Percentiles rank a stretch among this genome's conserved stretches.
Evolutionary conservation across 2,888 invertebrate species (phyloP).

Genomic region (Aradus depressus): DNA sequence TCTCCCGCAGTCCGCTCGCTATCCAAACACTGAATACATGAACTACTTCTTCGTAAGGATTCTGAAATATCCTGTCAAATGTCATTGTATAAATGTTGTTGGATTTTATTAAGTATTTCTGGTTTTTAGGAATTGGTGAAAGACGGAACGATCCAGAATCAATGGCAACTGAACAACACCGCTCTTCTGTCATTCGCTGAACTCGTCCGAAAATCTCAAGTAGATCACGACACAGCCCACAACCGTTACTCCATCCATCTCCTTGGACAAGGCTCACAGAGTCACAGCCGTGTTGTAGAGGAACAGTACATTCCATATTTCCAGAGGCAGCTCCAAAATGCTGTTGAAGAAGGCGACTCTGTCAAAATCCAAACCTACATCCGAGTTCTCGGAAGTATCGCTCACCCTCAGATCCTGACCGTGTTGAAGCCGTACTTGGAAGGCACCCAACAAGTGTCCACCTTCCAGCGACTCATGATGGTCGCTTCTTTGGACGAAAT

Average conservation of each 20-base stretch:
- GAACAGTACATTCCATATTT: slow-evolving; percentile 49
- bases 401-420: slow-evolving; percentile 47
- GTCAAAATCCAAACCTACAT: slow-evolving; percentile 49
- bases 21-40: slow-evolving; percentile 53
- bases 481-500: slow-evolving; percentile 46
- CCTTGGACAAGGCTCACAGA: slow-evolving; percentile 48
- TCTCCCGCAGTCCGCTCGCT: slow-evolving; percentile 44
- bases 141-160: slow-evolving; percentile 43
- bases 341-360: slow-evolving; percentile 45
- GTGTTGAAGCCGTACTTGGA: slow-evolving; percentile 57
- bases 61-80: too few species aligned
- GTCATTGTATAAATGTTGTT: background rate
- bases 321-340: slow-evolving; percentile 42
- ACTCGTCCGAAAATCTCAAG: slow-evolving; percentile 49
- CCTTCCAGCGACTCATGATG: slow-evolving; percentile 53
- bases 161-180: slow-evolving; percentile 45
- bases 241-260: slow-evolving; percentile 52
- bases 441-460: slow-evolving; percentile 35
- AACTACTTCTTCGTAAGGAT: slow-evolving; percentile 45
- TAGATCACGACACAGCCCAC: slow-evolving; percentile 47
- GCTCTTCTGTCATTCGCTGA: slow-evolving; percentile 50
- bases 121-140: slow-evolving; percentile 40
- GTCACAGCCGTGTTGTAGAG: slow-evolving; percentile 42
- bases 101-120: background rate
- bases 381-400: slow-evolving; percentile 53